Evolutionary conservation across 1,140 invertebrate genomes (phyloP).

Genomic region (Caligus rogercresseyi): DNA sequence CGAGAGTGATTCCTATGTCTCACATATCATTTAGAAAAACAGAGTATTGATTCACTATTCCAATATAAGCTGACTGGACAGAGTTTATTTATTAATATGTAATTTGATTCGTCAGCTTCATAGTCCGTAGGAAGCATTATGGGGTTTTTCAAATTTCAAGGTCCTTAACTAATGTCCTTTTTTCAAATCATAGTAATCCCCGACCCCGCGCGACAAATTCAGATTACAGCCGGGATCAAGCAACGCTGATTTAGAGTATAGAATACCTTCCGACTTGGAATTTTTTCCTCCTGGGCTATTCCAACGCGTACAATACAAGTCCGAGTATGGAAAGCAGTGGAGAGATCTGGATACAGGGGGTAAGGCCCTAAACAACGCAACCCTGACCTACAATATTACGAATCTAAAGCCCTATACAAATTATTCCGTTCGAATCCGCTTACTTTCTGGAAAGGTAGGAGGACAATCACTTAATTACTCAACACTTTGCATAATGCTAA

Average conservation of each 20-base stretch:
- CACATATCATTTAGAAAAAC: neutral
- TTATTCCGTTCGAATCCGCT: neutral
- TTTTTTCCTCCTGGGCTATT: neutral
- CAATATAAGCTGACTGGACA: too few relatives aligned
- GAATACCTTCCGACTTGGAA: neutral
- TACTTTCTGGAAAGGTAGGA: neutral
- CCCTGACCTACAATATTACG: neutral
- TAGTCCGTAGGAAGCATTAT: too few relatives aligned
- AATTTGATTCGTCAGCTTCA: too few relatives aligned
- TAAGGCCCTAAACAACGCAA: neutral
- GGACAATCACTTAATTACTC: too few relatives aligned
- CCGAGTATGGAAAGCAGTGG: neutral
- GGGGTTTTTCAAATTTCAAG: too few relatives aligned
- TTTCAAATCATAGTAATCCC: too few relatives aligned
- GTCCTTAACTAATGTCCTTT: too few relatives aligned
- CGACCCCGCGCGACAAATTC: neutral
- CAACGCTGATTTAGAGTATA: neutral
- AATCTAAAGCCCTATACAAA: neutral
- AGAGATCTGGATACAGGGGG: neutral
- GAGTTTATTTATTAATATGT: too few relatives aligned
- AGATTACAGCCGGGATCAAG: neutral
- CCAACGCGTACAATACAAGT: neutral
- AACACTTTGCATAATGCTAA: too few relatives aligned
- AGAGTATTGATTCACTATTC: neutral
- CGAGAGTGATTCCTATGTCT: too few relatives aligned